These are phyloP conservation scores for Dryomyza anilis DNA, from an alignment of 2,888 invertebrate species.

Conservation along the genomic window DNA sequence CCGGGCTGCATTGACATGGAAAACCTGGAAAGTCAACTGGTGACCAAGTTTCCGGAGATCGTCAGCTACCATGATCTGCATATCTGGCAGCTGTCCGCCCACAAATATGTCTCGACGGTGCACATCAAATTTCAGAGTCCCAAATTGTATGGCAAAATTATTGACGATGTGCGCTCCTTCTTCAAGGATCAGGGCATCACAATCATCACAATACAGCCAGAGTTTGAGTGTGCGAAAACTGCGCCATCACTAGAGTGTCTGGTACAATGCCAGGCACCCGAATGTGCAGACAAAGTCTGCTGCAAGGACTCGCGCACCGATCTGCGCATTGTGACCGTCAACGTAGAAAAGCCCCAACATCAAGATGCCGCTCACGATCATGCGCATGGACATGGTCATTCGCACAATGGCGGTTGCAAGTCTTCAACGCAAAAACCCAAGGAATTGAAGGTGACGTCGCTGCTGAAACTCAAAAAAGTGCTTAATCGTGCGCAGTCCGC, in stretches of 20 bases:
- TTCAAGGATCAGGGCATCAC: conserved; percentile 82
- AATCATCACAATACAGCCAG: conserved; percentile 86
- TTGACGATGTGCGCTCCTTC: conserved; percentile 71
- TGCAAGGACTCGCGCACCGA: conserved; percentile 52
- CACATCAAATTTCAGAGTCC: conserved; percentile 78
- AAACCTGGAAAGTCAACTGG: conserved; percentile 69
- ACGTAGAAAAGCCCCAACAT: background rate
- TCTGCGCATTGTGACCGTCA: conserved; percentile 45
- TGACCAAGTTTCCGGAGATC: conserved; percentile 72
- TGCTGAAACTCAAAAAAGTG: conserved; percentile 28
- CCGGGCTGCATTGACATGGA: conserved; percentile 85
- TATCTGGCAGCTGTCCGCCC: conserved; percentile 84
- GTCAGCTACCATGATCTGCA: conserved; percentile 85
- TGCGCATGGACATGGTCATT: conserved; percentile 21
- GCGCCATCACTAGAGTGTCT: conserved; percentile 51
- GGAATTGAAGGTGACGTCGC: conserved; percentile 37
- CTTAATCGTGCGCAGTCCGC: background rate
- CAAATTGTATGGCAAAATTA: conserved; percentile 65
- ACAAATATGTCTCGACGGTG: conserved; percentile 81
- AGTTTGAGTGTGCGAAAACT: conserved; percentile 65
- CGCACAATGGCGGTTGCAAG: conserved; percentile 30
- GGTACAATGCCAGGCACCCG: conserved; percentile 51
- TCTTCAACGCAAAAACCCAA: conserved; percentile 30
- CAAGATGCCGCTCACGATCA: conserved; percentile 21
- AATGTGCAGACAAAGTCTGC: conserved; percentile 56